Evolutionary conservation across 2,888 invertebrate genomes (phyloP), one percentile per base, ranked within the genome.

Genomic region (Argyresthia albistria): DNA sequence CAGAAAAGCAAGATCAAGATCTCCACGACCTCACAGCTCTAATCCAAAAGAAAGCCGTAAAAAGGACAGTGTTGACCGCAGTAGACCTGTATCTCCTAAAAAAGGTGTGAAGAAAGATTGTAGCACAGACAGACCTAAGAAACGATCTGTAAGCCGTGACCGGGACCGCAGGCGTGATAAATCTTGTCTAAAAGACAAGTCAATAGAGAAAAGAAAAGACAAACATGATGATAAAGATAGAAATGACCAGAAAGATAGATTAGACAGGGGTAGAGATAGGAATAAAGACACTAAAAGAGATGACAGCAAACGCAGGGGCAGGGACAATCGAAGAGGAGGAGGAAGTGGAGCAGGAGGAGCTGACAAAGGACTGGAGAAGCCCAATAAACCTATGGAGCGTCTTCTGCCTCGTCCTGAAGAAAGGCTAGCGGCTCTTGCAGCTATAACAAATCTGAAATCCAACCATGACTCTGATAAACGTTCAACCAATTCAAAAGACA

Each of bases 241-340:
- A 64, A 84, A 91, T 58, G 93, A 93, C 54, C 84, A 92, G 50
- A 91, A 91, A 59, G 94, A 94, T 58, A 89, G 90, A 0, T 70
- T 90, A 53, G 92, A 91, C 1, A 86, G 94, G 57, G 92, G 93
- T 52, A 90, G 94, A 53, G 89, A 88, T 79, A 80, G 91, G 57
- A 90, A 87, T 59, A 76, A 90, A 53, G 92, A 86, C 56, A 74
- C 67, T 59, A 88, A 88, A 74, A 73, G 87, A 60, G 83, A 84
- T 58, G 89, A 90, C 54, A 78, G 86, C 53, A 84, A 89, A 61
- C 73, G 91, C 58, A 70, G 89, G 55, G 87, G 83, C 10, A 73
- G 90, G 39, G 84, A 83, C 35, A 68, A 81, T 53, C 83, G 86
- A n/a, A 65, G 82, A 48, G 87, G 90, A 48, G 77, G 81, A 53